A percentile compares a stretch with the other conserved stretches of the same genome.
Evolutionary conservation across 2,113 vertebrate genomes (phyloP).

Genomic region (Castor canadensis): DNA sequence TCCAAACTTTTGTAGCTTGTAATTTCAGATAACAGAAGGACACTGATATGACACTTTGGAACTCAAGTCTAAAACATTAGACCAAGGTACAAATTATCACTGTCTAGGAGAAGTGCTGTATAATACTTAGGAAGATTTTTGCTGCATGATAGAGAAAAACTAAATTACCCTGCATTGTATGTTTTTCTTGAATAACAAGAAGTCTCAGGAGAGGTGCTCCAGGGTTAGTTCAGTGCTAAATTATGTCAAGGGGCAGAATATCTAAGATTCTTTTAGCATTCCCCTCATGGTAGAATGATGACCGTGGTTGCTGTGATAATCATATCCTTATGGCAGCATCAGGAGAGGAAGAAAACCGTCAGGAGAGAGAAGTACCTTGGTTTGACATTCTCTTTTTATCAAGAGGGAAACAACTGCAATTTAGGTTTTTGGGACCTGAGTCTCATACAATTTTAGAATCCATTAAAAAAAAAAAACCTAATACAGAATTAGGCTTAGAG

Average conservation of each 20-base stretch:
- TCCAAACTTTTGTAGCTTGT: background rate
- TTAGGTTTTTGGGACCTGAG: background rate
- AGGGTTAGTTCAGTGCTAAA: background rate
- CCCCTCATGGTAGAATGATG: background rate
- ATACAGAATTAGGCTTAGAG: background rate
- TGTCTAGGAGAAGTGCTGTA: background rate
- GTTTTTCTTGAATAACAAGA: background rate
- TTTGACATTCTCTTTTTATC: background rate
- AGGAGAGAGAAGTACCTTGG: background rate
- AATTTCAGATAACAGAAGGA: background rate
- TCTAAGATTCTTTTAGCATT: background rate
- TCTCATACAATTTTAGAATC: background rate
- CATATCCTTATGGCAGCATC: background rate
- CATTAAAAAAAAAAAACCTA: background rate
- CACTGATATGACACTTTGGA: background rate
- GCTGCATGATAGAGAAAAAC: background rate
- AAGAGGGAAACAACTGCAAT: background rate
- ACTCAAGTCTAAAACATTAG: background rate
- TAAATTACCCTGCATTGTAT: background rate
- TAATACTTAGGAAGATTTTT: background rate
- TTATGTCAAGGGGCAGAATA: background rate
- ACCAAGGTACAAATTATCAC: background rate
- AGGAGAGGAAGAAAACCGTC: background rate
- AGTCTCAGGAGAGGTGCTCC: background rate
- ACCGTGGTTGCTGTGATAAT: background rate